A percentile compares a stretch with the other conserved stretches of the same genome.
Conservation (phyloP, 2,797 vertebrate species). For the Knipowitschia caucasica region DNA sequence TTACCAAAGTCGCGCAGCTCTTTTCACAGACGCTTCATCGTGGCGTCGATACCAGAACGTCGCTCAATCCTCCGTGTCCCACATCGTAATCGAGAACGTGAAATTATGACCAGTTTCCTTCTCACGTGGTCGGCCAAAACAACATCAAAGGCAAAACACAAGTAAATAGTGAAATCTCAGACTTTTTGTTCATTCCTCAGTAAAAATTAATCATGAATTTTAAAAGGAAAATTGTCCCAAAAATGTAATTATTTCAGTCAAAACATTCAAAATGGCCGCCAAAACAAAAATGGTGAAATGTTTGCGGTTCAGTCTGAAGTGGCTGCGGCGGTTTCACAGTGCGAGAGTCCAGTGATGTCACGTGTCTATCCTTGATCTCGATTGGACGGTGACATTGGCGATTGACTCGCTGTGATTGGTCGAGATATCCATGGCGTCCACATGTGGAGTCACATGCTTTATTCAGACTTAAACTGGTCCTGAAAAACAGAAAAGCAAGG, state of each 20-base stretch:
- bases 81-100: neutral
- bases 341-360: neutral
- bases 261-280: slow-evolving; percentile 1
- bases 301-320: neutral
- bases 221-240: neutral
- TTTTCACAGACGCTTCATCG: too few relatives aligned
- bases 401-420: neutral
- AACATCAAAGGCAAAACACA: too few relatives aligned
- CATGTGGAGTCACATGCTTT: neutral
- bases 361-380: neutral
- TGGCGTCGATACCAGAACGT: neutral
- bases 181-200: neutral
- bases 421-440: neutral
- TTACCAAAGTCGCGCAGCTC: too few relatives aligned
- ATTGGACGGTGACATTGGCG: neutral
- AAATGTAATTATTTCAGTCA: neutral
- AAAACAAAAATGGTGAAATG: neutral
- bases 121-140: too few relatives aligned
- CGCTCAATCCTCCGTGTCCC: neutral
- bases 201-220: neutral
- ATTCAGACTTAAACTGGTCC: too few relatives aligned
- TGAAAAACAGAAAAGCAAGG: too few relatives aligned
- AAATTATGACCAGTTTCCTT: too few relatives aligned
- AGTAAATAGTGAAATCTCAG: too few relatives aligned
- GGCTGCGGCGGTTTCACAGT: neutral